Conservation (phyloP, 2,797 vertebrate genomes). For the Poliocrania exsul region DNA sequence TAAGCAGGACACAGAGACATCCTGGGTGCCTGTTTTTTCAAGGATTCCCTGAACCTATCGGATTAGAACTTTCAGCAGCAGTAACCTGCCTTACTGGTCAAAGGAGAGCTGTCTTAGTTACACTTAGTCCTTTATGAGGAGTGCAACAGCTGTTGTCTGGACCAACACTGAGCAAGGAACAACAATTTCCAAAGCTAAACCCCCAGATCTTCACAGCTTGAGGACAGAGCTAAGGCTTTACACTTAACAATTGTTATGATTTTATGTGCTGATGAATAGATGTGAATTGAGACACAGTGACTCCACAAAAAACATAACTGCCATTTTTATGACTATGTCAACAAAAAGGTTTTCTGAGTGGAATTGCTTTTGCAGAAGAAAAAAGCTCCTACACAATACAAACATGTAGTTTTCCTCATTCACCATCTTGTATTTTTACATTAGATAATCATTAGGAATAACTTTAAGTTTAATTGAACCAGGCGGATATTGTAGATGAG, state of each 20-base stretch:
- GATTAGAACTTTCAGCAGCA: neutral
- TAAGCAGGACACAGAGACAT: conserved; percentile 11
- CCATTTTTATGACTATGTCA: neutral
- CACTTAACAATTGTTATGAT: neutral
- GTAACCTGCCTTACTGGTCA: neutral
- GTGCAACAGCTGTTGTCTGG: neutral
- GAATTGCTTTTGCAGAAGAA: neutral
- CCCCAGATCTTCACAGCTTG: neutral
- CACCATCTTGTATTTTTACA: neutral
- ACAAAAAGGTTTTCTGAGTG: neutral
- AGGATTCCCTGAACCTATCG: neutral
- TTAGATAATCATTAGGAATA: neutral
- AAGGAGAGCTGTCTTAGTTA: neutral
- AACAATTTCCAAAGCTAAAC: neutral
- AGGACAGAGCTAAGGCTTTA: neutral
- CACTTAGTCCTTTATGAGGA: neutral
- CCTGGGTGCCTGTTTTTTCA: conserved; percentile 15
- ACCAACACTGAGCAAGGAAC: neutral
- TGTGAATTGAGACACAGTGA: neutral
- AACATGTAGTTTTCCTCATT: neutral
- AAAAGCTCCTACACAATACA: neutral
- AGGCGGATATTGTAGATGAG: neutral
- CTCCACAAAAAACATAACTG: neutral
- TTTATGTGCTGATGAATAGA: neutral
- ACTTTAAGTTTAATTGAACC: neutral